Conservation (phyloP, 2,113 vertebrate species). For the Brienomyrus brachyistius region DNA sequence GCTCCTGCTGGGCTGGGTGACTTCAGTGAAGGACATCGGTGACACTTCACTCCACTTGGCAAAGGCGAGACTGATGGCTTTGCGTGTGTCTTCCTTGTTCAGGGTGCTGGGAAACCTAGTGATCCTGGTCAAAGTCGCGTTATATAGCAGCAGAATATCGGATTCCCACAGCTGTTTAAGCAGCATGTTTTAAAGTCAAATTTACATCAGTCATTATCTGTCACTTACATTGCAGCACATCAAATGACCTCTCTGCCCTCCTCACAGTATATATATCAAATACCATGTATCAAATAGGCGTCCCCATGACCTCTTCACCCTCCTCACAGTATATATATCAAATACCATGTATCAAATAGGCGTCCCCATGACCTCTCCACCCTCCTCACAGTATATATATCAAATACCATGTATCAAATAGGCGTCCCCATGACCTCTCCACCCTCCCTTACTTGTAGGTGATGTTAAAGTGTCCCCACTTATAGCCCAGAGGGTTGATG, state of each 20-base stretch:
- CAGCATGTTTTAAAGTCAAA: not conserved
- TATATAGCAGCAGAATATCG: not conserved
- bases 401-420: not conserved
- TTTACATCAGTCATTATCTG: not conserved
- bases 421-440: not conserved
- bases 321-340: not conserved
- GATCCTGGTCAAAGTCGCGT: conserved; percentile 48
- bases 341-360: not conserved
- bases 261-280: too few species aligned
- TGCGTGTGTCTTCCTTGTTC: conserved; percentile 62
- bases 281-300: too few species aligned
- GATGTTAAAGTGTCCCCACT: conserved; percentile 57
- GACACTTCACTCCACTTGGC: conserved; percentile 73
- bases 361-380: not conserved
- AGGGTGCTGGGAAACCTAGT: conserved; percentile 64
- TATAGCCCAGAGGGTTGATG: conserved; percentile 51
- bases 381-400: not conserved
- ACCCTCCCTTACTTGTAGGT: conserved; percentile 51
- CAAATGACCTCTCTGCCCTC: not conserved
- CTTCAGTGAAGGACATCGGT: conserved; percentile 59
- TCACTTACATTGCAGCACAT: not conserved
- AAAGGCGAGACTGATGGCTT: conserved; percentile 66
- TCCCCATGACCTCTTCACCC: not conserved
- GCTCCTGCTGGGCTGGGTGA: conserved; percentile 35
- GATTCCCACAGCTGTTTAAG: not conserved